A percentile compares a stretch with the other conserved stretches of the same genome.
Evolutionary conservation across 1,140 invertebrate species (phyloP).

Genomic region (Luehdorfia chinensis): DNA sequence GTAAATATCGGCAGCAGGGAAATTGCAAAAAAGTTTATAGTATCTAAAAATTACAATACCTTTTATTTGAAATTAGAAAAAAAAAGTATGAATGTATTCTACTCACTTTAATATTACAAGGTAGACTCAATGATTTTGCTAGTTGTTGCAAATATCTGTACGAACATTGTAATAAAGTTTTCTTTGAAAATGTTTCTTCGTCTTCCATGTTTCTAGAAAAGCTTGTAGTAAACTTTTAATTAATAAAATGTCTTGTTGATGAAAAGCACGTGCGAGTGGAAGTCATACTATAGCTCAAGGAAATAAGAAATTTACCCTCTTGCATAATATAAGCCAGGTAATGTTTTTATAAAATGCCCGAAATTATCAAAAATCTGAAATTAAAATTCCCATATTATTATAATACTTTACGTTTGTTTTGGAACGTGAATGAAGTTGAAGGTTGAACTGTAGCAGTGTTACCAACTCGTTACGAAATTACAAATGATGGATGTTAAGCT

Average conservation of each 20-base stretch:
- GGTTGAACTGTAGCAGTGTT: too few species aligned
- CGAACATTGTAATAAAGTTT: constrained; percentile 28
- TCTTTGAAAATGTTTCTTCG: constrained; percentile 22
- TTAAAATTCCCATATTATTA: not conserved
- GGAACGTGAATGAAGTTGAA: too few species aligned
- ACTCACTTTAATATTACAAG: constrained; percentile 55
- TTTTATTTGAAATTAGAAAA: too few species aligned
- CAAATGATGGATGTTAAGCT: too few species aligned
- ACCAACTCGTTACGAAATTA: too few species aligned
- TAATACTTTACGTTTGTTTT: not conserved
- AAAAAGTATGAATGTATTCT: too few species aligned
- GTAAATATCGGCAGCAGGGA: too few species aligned
- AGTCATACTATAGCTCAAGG: not conserved
- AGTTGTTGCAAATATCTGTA: constrained; percentile 51
- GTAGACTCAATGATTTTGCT: constrained; percentile 46
- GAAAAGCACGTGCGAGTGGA: constrained; percentile 24
- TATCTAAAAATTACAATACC: too few species aligned
- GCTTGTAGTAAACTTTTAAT: not conserved
- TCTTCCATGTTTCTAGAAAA: constrained; percentile 25
- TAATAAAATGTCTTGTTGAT: not conserved
- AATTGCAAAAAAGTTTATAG: too few species aligned
- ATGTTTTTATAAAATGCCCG: not conserved
- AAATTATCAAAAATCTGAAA: not conserved
- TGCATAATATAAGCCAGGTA: not conserved
- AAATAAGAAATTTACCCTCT: not conserved